Base-by-base conservation (phyloP, 1,140 invertebrate species). In the Lepidurus packardi region DNA sequence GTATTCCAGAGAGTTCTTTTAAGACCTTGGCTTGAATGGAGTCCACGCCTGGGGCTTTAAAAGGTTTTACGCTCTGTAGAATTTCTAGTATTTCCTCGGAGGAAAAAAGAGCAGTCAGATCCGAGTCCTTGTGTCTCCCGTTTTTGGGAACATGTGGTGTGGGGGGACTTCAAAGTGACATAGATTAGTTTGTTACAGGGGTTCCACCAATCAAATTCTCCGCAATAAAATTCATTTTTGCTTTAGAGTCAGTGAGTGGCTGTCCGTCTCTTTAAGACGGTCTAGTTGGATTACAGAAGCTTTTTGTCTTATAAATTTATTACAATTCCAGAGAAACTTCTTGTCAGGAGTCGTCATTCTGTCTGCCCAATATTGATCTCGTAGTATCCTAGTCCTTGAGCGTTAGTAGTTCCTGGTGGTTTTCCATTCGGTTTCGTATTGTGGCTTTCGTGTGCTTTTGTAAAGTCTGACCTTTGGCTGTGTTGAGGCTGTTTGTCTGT, bases 31-130 rank as follows among this genome's bases (percentile, higher is more conserved):
- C 42, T 11, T 74, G 74, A 74, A 74, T 74, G 74, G 13, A 13
- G 74, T 74, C 74, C 42, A 41, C 21, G 11, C 74, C 74, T 13
- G 74, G 74, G 21, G 74, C 74, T 41, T 24, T 74, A 41, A 74
- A 21, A 1, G 74, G 74, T 21, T 74, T 13, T 13, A 25, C 1
- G 24, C 24, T 74, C 74, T 21, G 74, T 21, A 74, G 1, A 2
- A 41, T 74, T 74, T 1, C 11, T 13, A 10, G 74, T 1, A 74
- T 74, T 74, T 74, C 74, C 42, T 74, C 74, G 24, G 24, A 2
- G 74, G 74, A 25, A 3, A 74, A 25, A 1, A 1, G 25, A 25
- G 25, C 25, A 25, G 25, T 25, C 25, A 25, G 1, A 25, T 25
- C 25, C 25, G 25, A 25, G 25, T 25, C 25, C 25, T 25, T 25